phyloP scores from a whole-genome alignment of 2,888 invertebrate species.

The Scaptomyza caliginosa region DNA sequence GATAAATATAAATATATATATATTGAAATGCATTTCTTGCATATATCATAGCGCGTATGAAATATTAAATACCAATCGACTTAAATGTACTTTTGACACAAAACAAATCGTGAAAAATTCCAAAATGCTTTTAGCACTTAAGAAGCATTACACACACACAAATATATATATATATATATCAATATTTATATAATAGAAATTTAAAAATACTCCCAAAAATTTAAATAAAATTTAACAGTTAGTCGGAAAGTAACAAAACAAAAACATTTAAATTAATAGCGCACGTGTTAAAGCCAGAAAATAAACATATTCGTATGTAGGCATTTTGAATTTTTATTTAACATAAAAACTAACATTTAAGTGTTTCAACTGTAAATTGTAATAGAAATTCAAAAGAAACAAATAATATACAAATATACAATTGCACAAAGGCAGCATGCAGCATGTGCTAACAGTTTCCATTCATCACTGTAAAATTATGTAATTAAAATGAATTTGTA shows the following conservation, averaged over 20 bases:
- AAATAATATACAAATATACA: conserved; percentile 28
- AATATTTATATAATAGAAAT: conserved; percentile 49
- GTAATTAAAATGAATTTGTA: conserved; percentile 69
- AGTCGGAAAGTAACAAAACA: conserved; percentile 19
- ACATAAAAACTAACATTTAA: conserved; percentile 51
- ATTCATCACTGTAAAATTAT: conserved; percentile 69
- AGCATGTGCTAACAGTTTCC: conserved; percentile 61
- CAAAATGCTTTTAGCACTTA: conserved; percentile 54
- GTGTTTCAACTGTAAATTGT: conserved; percentile 74
- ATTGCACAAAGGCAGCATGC: conserved; percentile 28
- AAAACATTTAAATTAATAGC: conserved; percentile 29
- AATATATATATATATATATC: conserved; percentile 24
- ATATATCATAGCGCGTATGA: conserved; percentile 33
- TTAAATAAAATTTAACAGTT: conserved; percentile 63
- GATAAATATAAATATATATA: conserved; percentile 18
- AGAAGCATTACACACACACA: conserved; percentile 31
- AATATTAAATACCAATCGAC: conserved; percentile 47
- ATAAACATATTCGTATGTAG: conserved; percentile 56
- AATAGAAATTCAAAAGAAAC: conserved; percentile 41
- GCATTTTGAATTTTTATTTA: conserved; percentile 66
- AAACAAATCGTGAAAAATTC: conserved; percentile 37
- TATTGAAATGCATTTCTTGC: conserved; percentile 9
- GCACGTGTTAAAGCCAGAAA: conserved; percentile 72
- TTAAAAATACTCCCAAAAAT: conserved; percentile 59
- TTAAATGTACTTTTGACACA: conserved; percentile 41